Base-by-base conservation (phyloP, 2,113 vertebrate genomes). In the Platysternon megacephalum region DNA sequence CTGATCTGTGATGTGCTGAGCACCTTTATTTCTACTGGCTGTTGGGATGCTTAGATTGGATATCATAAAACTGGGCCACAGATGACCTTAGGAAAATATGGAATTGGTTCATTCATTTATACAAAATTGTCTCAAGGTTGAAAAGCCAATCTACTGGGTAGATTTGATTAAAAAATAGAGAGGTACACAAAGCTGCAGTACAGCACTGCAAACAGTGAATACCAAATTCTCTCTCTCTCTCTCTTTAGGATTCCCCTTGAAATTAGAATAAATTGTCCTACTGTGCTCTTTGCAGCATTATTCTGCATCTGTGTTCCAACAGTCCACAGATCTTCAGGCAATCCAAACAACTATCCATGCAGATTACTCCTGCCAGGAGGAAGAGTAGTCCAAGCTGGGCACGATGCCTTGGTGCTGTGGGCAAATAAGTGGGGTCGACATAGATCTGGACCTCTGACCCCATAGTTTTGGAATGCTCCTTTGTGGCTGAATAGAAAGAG, bases 231-330 rank as follows among this genome's bases (percentile, higher is more conserved):
- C 65, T 68, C 65, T 68, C 65, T 68, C 65, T 58, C 56, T 55
- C 24, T 55, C 28, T 29, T n/a, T 35, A 17, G 8, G 17, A 42
- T 96, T 97, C 74, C 94, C 72, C 80, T 81, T 93, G 96, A 89
- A 95, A 93, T 90, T 56, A 80, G 72, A 87, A 95, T 92, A 97
- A 95, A 93, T 17, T 87, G 39, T 56, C 88, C 85, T 95, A 49
- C 82, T 93, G 93, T 80, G 80, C 35, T 86, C 88, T 95, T 65
- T 93, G 79, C 83, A 94, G 79, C 61, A 94, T 87, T 44, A 24
- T 84, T 97, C 95, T 94, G 52, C 85, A 82, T 92, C 88, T 84
- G 82, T 72, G 42, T 84, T 87, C 83, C 85, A 96, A 87, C 55
- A 88, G 94, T 88, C 51, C 88, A 86, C 84, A 78, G 76, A 46